Evolutionary conservation across 2,113 vertebrate genomes (phyloP).

Genomic region (Glaucidium brasilianum): DNA sequence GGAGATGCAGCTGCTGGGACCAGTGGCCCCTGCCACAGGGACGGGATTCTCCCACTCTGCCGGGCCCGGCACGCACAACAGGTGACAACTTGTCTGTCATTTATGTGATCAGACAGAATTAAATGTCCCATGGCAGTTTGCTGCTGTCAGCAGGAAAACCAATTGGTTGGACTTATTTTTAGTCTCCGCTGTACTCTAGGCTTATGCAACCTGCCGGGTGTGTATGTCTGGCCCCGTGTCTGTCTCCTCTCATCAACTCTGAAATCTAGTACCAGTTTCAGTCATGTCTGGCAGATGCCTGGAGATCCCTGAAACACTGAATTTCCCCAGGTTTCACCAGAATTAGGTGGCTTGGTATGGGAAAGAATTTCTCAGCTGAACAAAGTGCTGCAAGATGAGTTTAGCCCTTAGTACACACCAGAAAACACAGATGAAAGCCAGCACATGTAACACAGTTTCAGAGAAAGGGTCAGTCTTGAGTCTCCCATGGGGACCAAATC

Average conservation of each 20-base stretch:
- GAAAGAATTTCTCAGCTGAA: neutral
- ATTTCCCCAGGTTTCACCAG: neutral
- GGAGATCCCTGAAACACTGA: neutral
- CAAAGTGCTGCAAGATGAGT: neutral
- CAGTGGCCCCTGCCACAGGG: neutral
- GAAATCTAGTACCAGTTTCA: neutral
- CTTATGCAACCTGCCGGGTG: neutral
- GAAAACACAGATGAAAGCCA: neutral
- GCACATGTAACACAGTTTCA: neutral
- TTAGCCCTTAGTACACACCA: neutral
- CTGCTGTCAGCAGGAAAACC: conserved; percentile 1
- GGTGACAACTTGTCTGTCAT: neutral
- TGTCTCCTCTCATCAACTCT: neutral
- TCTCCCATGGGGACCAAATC: neutral
- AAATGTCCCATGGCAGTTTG: neutral
- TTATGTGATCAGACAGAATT: neutral
- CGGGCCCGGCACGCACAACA: fast-evolving
- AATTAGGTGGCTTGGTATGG: neutral
- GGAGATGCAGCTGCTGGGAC: neutral
- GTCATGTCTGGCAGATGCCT: neutral
- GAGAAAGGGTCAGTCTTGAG: neutral
- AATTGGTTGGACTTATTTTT: neutral
- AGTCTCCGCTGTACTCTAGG: neutral
- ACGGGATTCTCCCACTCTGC: neutral
- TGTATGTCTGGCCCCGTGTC: too few species aligned